These are phyloP conservation scores for Globodera rostochiensis DNA, from an alignment of 1,140 invertebrate species.

Conservation along the genomic window DNA sequence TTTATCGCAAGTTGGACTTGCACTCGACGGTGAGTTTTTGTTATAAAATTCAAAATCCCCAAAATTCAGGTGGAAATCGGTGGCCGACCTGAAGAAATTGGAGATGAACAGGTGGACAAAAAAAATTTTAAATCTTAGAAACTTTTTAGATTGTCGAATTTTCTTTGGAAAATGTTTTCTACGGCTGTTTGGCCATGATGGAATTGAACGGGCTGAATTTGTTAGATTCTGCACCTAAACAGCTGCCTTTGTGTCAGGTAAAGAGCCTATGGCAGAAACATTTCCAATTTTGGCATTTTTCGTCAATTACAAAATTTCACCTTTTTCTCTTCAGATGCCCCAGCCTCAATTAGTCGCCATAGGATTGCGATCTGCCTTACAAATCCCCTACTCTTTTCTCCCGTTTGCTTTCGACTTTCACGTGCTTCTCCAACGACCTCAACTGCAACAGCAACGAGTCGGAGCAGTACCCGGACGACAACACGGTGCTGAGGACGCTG, in stretches of 20 bases:
- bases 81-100: conserved; percentile 56
- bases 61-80: conserved; percentile 60
- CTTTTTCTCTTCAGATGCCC: conserved; percentile 28
- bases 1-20: conserved; percentile 62
- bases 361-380: conserved; percentile 36
- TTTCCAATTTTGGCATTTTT: neutral
- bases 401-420: conserved; percentile 62
- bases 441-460: neutral
- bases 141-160: neutral
- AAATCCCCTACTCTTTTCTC: conserved; percentile 62
- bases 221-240: conserved; percentile 49
- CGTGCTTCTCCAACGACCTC: conserved; percentile 38
- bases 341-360: conserved; percentile 61
- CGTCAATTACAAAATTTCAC: conserved; percentile 32
- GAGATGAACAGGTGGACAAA: conserved; percentile 11
- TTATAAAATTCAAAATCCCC: too few species aligned
- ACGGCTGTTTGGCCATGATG: conserved; percentile 57
- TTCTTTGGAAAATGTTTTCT: conserved; percentile 46
- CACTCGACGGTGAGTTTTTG: conserved; percentile 36
- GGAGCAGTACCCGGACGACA: neutral
- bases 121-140: too few species aligned
- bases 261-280: neutral
- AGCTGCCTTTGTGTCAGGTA: conserved; percentile 42
- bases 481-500: neutral
- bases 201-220: conserved; percentile 59